phyloP scores from a whole-genome alignment of 1,140 invertebrate genomes.

The Pectinophora gossypiella region DNA sequence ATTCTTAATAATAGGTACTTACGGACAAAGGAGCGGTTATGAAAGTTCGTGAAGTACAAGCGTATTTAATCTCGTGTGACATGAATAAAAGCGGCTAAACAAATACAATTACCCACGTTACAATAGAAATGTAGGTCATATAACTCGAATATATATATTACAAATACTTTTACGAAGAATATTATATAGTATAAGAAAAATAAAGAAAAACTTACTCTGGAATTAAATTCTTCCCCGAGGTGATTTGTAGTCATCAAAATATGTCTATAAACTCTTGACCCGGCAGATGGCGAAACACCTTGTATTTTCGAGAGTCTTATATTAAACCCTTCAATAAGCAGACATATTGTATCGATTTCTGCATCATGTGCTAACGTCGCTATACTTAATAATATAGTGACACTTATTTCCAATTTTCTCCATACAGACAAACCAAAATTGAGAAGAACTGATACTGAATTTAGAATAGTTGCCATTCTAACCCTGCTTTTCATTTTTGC shows the following conservation, averaged over 20 bases:
- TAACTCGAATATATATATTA: too few species aligned
- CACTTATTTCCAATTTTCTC: conserved; percentile 14
- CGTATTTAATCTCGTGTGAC: too few species aligned
- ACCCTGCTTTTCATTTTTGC: conserved; percentile 10
- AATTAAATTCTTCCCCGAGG: conserved; percentile 34
- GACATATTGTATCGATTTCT: conserved; percentile 31
- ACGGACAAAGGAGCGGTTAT: too few species aligned
- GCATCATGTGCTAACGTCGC: conserved; percentile 35
- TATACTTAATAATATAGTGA: conserved; percentile 19
- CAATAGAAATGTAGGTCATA: too few species aligned
- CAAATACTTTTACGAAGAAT: too few species aligned
- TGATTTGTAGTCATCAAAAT: conserved; percentile 28
- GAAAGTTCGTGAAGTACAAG: too few species aligned
- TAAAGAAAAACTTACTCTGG: conserved; percentile 24
- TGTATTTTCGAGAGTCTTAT: conserved; percentile 24
- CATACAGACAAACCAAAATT: conserved; percentile 24
- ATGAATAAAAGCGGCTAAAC: too few species aligned
- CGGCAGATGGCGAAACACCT: conserved; percentile 9
- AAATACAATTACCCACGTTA: too few species aligned
- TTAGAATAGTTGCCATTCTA: conserved; percentile 8
- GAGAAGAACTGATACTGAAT: conserved; percentile 14
- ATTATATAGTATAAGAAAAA: too few species aligned
- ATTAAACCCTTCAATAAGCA: conserved; percentile 35
- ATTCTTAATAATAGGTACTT: too few species aligned
- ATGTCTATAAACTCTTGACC: conserved; percentile 32